A percentile compares a stretch with the other conserved stretches of the same genome.
These are phyloP conservation scores for Muscicapa adusta DNA, from an alignment of 2,113 vertebrate species.

Conservation along the genomic window DNA sequence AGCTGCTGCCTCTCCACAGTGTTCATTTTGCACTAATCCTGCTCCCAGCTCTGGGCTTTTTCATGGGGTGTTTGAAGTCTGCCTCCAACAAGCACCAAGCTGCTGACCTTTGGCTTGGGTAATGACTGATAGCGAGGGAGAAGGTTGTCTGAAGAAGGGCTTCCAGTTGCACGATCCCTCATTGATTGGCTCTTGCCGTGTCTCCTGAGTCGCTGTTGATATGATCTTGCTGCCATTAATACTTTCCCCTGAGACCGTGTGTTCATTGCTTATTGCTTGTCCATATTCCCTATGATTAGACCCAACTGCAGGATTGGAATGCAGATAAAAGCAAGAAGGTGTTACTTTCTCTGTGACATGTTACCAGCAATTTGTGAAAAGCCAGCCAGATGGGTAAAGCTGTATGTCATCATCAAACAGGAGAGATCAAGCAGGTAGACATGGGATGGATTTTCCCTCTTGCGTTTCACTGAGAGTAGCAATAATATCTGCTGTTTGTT, in stretches of 20 bases:
- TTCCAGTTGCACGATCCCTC: background rate
- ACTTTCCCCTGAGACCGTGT: background rate
- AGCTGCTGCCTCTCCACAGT: background rate
- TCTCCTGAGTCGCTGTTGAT: background rate
- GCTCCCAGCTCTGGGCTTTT: background rate
- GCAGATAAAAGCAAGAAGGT: background rate
- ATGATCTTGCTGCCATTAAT: background rate
- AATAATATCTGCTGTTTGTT: background rate
- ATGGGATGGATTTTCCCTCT: background rate
- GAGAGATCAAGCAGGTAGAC: background rate
- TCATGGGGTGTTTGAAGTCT: background rate
- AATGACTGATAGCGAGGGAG: background rate
- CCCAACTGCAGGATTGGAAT: background rate
- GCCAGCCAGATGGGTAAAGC: background rate
- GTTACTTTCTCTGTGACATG: background rate
- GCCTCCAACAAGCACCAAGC: background rate
- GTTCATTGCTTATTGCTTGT: background rate
- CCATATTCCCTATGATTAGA: background rate
- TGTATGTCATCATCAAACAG: fast-evolving
- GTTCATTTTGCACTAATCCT: background rate
- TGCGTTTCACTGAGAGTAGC: background rate
- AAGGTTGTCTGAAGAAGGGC: background rate
- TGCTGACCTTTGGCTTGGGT: background rate
- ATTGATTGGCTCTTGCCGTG: background rate
- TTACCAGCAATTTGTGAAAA: background rate